Conservation (phyloP, 1,140 invertebrate genomes). For the Glomeris maerens region DNA sequence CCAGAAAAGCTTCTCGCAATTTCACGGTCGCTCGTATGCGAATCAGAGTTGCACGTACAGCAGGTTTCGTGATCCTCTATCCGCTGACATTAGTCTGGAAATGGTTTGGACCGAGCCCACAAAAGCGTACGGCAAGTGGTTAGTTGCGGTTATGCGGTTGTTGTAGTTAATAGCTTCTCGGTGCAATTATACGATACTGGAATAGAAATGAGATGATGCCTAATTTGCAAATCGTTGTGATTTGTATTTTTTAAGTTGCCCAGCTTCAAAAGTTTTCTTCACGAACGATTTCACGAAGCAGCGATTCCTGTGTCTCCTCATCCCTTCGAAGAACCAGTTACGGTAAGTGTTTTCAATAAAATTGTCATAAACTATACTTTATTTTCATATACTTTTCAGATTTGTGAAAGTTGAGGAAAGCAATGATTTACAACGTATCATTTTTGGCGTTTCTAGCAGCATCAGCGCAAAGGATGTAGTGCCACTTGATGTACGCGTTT, state of each 20-base stretch:
- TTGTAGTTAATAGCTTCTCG: too few species aligned
- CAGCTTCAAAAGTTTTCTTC: slow-evolving; percentile 62
- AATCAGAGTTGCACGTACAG: too few species aligned
- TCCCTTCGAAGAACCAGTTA: slow-evolving; percentile 48
- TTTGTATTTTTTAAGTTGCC: slow-evolving; percentile 20
- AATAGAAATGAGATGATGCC: too few species aligned
- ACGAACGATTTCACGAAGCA: slow-evolving; percentile 68
- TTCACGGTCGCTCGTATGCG: too few species aligned
- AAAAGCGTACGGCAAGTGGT: too few species aligned
- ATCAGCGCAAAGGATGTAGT: slow-evolving; percentile 71
- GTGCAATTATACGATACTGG: too few species aligned
- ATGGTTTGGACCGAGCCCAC: too few species aligned
- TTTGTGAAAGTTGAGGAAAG: slow-evolving; percentile 60
- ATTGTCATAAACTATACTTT: not conserved
- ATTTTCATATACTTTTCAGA: slow-evolving; percentile 17
- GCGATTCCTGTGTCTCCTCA: slow-evolving; percentile 64
- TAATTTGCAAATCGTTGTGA: slow-evolving; percentile 9
- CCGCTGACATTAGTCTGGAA: too few species aligned
- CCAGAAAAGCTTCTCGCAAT: too few species aligned
- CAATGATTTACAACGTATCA: slow-evolving; percentile 41
- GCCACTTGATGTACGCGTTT: slow-evolving; percentile 43
- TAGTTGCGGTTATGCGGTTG: too few species aligned
- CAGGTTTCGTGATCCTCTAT: too few species aligned
- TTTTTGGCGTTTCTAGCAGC: slow-evolving; percentile 55
- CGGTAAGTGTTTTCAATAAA: slow-evolving; percentile 27